These are phyloP conservation scores for Crotophaga sulcirostris DNA, from an alignment of 2,113 vertebrate genomes.

Conservation along the genomic window DNA sequence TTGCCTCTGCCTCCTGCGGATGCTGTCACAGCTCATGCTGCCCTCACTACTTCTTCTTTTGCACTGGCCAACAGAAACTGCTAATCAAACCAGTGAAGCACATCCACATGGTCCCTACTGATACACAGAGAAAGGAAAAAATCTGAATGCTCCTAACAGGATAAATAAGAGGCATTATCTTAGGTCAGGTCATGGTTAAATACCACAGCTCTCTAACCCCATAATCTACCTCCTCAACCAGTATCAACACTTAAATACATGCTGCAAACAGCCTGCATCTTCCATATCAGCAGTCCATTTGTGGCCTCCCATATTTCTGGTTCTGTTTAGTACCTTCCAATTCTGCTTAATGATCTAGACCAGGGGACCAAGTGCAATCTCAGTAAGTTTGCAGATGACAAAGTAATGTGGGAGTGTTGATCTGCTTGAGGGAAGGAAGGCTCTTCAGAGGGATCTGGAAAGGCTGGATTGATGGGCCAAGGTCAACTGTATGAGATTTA, in stretches of 20 bases:
- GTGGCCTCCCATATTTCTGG: neutral
- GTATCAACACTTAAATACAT: neutral
- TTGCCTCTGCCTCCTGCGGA: neutral
- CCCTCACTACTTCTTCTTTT: neutral
- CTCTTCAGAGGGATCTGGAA: too few species aligned
- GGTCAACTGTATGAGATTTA: too few species aligned
- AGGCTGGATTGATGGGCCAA: too few species aligned
- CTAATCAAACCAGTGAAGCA: neutral
- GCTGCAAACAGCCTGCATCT: neutral
- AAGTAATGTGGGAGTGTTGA: too few species aligned
- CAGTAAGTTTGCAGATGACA: too few species aligned
- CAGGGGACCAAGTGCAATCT: too few species aligned
- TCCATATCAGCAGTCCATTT: neutral
- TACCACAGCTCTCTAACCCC: neutral
- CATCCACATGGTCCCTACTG: neutral
- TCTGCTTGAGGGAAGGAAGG: too few species aligned
- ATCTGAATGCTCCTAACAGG: neutral
- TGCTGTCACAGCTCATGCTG: fast-evolving
- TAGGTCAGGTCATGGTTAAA: neutral
- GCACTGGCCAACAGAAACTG: neutral
- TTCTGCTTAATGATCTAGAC: too few species aligned
- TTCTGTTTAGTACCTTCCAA: too few species aligned
- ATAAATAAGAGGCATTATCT: neutral
- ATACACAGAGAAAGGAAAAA: neutral
- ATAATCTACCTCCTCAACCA: neutral